Evolutionary conservation across 2,113 vertebrate genomes (phyloP).

Genomic region (Malurus cyaneus): DNA sequence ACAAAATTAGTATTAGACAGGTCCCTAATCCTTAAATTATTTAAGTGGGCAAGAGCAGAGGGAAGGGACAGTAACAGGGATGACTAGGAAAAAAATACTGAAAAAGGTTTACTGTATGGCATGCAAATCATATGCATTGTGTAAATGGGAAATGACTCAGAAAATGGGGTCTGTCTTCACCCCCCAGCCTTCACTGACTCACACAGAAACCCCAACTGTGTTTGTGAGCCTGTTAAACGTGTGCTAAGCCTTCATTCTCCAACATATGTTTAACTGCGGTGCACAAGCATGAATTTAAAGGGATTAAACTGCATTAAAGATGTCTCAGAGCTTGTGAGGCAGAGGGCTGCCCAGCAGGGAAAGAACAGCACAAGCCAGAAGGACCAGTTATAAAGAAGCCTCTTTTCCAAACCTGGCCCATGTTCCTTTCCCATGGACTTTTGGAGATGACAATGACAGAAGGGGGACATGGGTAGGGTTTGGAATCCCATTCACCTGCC

Average conservation of each 20-base stretch:
- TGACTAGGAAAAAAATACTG: not conserved
- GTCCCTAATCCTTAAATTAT: not conserved
- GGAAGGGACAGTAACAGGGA: not conserved
- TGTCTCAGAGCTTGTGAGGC: not conserved
- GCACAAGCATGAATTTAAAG: not conserved
- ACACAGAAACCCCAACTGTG: not conserved
- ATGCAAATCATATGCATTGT: not conserved
- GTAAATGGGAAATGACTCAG: not conserved
- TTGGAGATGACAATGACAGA: not conserved
- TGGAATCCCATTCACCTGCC: not conserved
- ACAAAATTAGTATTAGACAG: not conserved
- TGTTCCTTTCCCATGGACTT: not conserved
- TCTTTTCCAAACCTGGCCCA: not conserved
- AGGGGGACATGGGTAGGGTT: rapidly evolving
- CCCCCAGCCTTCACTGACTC: not conserved
- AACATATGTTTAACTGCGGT: not conserved
- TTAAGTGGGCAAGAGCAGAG: not conserved
- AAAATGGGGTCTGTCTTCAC: not conserved
- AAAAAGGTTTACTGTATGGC: not conserved
- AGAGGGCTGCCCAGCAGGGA: not conserved
- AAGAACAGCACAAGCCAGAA: not conserved
- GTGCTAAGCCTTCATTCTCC: not conserved
- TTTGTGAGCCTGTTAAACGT: not conserved
- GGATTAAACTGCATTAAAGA: not conserved
- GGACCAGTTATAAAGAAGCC: not conserved